Evolutionary conservation across 1,140 invertebrate genomes (phyloP).

Genomic region (Hesperophylax magnus): DNA sequence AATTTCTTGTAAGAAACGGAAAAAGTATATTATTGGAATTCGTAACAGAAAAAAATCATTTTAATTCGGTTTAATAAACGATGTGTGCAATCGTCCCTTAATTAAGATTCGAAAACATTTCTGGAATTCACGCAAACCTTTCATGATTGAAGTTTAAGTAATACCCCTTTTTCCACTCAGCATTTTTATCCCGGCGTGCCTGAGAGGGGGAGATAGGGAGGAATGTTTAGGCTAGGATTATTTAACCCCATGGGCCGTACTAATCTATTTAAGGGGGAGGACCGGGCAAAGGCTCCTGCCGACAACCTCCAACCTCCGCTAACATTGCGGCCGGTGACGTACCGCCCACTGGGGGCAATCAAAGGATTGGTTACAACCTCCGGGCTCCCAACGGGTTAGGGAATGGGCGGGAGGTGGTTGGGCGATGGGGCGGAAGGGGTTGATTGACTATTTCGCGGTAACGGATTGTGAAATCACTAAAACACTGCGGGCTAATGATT

Average conservation of each 20-base stretch:
- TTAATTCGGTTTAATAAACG: too few species aligned
- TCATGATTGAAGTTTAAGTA: too few species aligned
- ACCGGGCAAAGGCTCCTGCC: not conserved
- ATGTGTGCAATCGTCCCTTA: too few species aligned
- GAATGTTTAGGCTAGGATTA: not conserved
- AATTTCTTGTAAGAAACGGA: too few species aligned
- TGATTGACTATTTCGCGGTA: slow-evolving; percentile 4
- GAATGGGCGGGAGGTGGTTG: too few species aligned
- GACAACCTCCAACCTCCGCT: not conserved
- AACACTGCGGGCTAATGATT: too few species aligned
- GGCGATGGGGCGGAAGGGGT: not conserved
- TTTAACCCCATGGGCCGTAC: slow-evolving; percentile 7
- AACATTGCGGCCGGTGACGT: slow-evolving; percentile 11
- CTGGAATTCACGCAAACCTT: too few species aligned
- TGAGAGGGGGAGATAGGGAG: not conserved
- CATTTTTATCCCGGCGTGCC: not conserved
- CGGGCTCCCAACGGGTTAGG: too few species aligned
- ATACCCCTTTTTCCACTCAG: too few species aligned
- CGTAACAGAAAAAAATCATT: too few species aligned
- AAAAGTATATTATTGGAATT: too few species aligned
- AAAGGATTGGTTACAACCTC: not conserved
- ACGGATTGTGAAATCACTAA: not conserved
- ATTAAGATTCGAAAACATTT: too few species aligned
- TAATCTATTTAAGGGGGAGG: not conserved
- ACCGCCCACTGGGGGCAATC: slow-evolving; percentile 11